These are phyloP conservation scores for Drosophila cognata DNA, from an alignment of 2,888 invertebrate genomes.

Conservation along the genomic window DNA sequence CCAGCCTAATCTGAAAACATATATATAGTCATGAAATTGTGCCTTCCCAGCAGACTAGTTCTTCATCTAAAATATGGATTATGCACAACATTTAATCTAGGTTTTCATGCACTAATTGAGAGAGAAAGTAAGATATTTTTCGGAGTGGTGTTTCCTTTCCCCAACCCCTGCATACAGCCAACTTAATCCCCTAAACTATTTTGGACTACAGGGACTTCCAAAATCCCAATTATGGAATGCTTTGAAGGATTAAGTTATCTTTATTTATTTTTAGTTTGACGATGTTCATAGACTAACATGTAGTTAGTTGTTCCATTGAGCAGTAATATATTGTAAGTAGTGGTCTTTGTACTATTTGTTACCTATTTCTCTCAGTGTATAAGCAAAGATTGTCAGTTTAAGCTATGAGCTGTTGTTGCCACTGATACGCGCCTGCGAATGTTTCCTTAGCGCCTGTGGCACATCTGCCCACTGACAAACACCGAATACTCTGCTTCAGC, in stretches of 20 bases:
- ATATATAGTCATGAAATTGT: neutral
- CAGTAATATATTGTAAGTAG: neutral
- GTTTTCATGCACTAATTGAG: neutral
- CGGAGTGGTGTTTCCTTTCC: neutral
- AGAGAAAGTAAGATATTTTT: neutral
- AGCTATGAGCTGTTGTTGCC: slow-evolving; percentile 33
- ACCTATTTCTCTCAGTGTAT: slow-evolving; percentile 23
- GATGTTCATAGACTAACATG: too few relatives aligned
- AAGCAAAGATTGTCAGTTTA: slow-evolving; percentile 12
- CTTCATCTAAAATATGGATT: neutral
- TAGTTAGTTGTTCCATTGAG: neutral
- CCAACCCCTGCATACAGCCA: neutral
- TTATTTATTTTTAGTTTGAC: neutral
- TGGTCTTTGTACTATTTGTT: neutral
- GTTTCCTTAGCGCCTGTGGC: slow-evolving; percentile 46
- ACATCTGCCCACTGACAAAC: slow-evolving; percentile 62
- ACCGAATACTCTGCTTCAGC: slow-evolving; percentile 3
- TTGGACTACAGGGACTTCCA: neutral
- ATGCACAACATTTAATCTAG: neutral
- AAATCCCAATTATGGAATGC: too few relatives aligned
- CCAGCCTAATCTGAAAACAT: neutral
- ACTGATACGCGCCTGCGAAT: slow-evolving; percentile 41
- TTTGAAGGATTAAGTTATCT: neutral
- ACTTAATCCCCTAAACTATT: neutral
- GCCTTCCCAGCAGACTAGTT: neutral